Base-by-base conservation (phyloP, 1,140 invertebrate genomes). In the Mylabris phalerata region DNA sequence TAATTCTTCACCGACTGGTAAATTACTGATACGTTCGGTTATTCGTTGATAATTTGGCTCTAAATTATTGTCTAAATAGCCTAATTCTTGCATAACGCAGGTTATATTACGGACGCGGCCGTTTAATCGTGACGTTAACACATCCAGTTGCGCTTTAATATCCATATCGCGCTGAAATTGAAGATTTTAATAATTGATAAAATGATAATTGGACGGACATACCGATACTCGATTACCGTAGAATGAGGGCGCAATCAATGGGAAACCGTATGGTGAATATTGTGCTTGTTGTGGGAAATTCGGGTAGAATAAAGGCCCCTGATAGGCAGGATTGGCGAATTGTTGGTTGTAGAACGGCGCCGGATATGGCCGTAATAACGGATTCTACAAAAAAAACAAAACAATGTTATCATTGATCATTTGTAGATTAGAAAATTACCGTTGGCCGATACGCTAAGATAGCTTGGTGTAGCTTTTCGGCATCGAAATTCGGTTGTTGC, bases 81-180 rank as follows among this genome's bases (percentile, higher is more conserved):
- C 83, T 1, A 85, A 74, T 67, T 84, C 82, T 64, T 84, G 83
- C 82, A 85, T 84, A 19, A 84, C 80, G 65, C 83, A 85, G 0
- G 82, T 84, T 3, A 84, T 78, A 67, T 85, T 85, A 43, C 77
- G 72, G 0, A 79, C 75, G 61, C 73, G 75, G 10, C 77, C 77
- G 11, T 72, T 75, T 49, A 80, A 71, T n/a, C 75, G 75, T 4
- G 77, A 71, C 3, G 80, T 76, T 48, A 83, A 68, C 9, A 79
- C 61, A 51, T 84, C 82, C 26, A 84, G 59, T 45, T 79, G 81
- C n/a, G 75, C 77, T 58, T 76, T 75, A 3, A 84, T 69, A 63
- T 82, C 80, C 64, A 84, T 71, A 45, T 84, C 78, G 1, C 80
- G 73, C 79, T 81, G 63, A 50, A 73, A 71, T 54, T 24, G 7